Base-by-base conservation (phyloP, 2,797 vertebrate genomes). In the Mormyrops attenuatus region DNA sequence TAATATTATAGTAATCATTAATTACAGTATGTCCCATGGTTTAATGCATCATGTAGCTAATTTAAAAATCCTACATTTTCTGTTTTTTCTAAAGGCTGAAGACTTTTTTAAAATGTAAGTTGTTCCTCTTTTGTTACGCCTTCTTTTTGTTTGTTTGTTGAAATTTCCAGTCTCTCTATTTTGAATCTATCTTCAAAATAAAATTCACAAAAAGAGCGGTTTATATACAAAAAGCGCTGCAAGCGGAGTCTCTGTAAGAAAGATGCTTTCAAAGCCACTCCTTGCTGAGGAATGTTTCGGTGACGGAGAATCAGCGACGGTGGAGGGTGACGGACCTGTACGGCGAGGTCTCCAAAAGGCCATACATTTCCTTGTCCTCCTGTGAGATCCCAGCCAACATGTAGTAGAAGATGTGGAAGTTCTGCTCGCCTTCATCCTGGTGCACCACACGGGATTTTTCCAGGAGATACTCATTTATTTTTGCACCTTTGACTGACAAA, bases 321-420 rank as follows among this genome's bases (percentile, higher is more conserved):
- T 5, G n/a, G 44, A 50, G 22, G 4, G 30, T 84, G 87, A 91
- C 87, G 93, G 92, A 96, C 96, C 96, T 95, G 93, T 96, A 96
- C 53, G 93, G 91, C 0, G 93, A 93, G 5, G 96, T 94, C 38
- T 96, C 94, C 90, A 96, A 55, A 0, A 96, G 93, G 0, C 96
- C 96, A n/a, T 95, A 96, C 13, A 95, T 92, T 44, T 96, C 94
- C 87, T 95, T 96, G 90, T 96, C 93, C 47, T 95, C 93, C 0
- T 77, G 55, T 7, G 95, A 95, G 0, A 95, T 93, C 55, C 94
- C 96, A 63, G 94, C 95, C 90, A 96, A 93, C 95, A 96, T 95
- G 90, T 95, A 96, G 93, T 96, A 96, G 93, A 96, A 96, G 90
- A 96, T 95, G 90, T 96, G 96, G 89, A 96, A 96, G 93, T 96